These are phyloP conservation scores for Leptinotarsa rubiginosa DNA, from an alignment of 2,888 invertebrate species.

Conservation along the genomic window DNA sequence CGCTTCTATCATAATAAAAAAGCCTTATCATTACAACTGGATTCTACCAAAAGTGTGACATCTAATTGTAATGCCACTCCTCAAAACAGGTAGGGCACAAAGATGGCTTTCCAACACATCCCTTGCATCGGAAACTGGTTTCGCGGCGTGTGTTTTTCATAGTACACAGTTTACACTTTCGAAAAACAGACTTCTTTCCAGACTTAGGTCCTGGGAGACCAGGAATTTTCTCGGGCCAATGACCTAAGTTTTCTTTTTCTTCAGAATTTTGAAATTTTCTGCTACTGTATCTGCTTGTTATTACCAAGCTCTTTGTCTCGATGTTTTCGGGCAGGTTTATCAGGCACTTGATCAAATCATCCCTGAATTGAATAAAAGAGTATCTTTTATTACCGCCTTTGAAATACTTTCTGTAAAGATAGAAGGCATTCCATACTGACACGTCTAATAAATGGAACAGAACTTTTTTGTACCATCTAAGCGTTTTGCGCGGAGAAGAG, in stretches of 20 bases:
- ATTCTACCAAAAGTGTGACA: constrained; percentile 6
- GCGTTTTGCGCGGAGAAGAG: constrained; percentile 28
- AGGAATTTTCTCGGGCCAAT: too few species aligned
- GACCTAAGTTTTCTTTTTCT: constrained; percentile 21
- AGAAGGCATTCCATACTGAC: too few species aligned
- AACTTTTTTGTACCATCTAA: constrained; percentile 25
- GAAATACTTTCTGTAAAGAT: too few species aligned
- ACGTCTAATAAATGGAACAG: constrained; percentile 40
- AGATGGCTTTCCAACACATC: constrained; percentile 27
- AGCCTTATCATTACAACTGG: neutral
- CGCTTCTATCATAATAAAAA: neutral
- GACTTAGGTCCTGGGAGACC: too few species aligned
- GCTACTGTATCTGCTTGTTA: constrained; percentile 10
- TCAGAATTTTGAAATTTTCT: constrained; percentile 26
- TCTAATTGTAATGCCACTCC: constrained; percentile 21
- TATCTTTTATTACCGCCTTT: too few species aligned
- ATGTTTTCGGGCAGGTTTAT: constrained; percentile 25
- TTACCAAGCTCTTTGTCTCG: constrained; percentile 2
- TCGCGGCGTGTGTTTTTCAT: too few species aligned
- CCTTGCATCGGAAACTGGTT: constrained; percentile 28
- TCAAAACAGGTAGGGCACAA: constrained; percentile 27
- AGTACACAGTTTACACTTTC: too few species aligned
- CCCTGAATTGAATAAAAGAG: too few species aligned
- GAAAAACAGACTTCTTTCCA: too few species aligned
- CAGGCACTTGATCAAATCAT: too few species aligned